A percentile compares a stretch with the other conserved stretches of the same genome.
These are phyloP conservation scores for Anaspis maculata DNA, from an alignment of 2,888 invertebrate species.

Conservation along the genomic window DNA sequence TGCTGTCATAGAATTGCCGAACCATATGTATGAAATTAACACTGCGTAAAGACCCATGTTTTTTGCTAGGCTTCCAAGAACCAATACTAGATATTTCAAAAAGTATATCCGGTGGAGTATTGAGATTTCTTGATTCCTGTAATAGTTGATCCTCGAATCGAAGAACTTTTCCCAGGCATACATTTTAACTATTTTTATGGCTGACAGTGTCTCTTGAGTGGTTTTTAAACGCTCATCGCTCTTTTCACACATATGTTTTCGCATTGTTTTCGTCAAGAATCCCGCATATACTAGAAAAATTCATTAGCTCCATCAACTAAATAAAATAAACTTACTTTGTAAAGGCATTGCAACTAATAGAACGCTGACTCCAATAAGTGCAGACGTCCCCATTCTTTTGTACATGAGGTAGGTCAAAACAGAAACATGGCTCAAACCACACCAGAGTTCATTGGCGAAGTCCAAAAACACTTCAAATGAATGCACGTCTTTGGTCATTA, in stretches of 20 bases:
- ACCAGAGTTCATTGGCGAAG: constrained; percentile 86
- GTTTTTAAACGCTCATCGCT: constrained; percentile 27
- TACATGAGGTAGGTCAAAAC: constrained; percentile 74
- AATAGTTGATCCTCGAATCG: constrained; percentile 46
- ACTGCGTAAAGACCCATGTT: constrained; percentile 7
- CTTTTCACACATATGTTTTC: constrained; percentile 27
- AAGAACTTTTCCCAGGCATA: constrained; percentile 30
- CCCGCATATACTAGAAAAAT: constrained; percentile 30
- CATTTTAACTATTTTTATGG: constrained; percentile 32
- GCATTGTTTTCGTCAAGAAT: constrained; percentile 16
- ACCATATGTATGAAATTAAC: constrained; percentile 6
- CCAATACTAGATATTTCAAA: constrained; percentile 3
- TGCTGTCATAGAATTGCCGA: constrained; percentile 6
- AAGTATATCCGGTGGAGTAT: not conserved
- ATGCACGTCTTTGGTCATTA: constrained; percentile 87
- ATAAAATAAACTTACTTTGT: constrained; percentile 37
- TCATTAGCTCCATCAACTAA: constrained; percentile 22
- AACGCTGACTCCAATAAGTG: constrained; percentile 47
- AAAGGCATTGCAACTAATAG: constrained; percentile 41
- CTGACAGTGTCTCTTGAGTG: constrained; percentile 27
- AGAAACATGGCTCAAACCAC: constrained; percentile 76
- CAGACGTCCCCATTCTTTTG: constrained; percentile 43
- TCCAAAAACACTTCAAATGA: constrained; percentile 81
- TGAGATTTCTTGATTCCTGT: constrained; percentile 34
- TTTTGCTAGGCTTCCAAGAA: constrained; percentile 6